Base-by-base conservation (phyloP, 2,113 vertebrate genomes). In the Mohoua ochrocephala region DNA sequence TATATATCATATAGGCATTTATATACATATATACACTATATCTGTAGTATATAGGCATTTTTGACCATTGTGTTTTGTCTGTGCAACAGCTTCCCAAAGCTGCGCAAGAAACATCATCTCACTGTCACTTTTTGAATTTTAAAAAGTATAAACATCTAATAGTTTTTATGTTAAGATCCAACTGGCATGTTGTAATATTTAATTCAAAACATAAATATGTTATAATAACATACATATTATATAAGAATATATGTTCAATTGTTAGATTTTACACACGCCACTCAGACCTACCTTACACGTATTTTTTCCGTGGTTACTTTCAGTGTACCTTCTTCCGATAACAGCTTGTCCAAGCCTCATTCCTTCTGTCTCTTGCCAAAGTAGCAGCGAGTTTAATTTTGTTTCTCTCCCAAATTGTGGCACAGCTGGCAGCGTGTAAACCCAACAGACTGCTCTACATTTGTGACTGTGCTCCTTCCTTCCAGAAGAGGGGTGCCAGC, bases 361-460 rank as follows among this genome's bases (percentile, higher is more conserved):
- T 88, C 83, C 79, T 96, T 96, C 87, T 94, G 76, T n/a, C 39
- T 91, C 76, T 81, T 89, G 71, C 83, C 47, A 81, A 86, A 94
- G 70, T 87, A 96, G 28, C 79, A 95, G 56, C 76, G 64, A 84
- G 80, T 92, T 95, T 84, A 76, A 83, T 95, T 89, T 81, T 93
- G 31, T 74, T 93, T 89, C 68, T 88, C 56, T 65, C 53, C 44
- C 76, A 64, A 93, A 78, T 19, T 71, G 17, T 81, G 76, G 49
- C 64, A 74, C 75, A 92, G 61, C 83, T 92, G 83, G 79, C 64
- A 88, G 15, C 35, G 22, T 84, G 59, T 39, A 84, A 88, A 88
- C 31, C 59, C 83, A 85, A 27, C 52, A 86, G 64, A 28, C 85
- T 77, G 49, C 56, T 67, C 57, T 68, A 10, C 35, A 8, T 75